Evolutionary conservation across 2,113 vertebrate genomes (phyloP).

Genomic region (Origma solitaria): DNA sequence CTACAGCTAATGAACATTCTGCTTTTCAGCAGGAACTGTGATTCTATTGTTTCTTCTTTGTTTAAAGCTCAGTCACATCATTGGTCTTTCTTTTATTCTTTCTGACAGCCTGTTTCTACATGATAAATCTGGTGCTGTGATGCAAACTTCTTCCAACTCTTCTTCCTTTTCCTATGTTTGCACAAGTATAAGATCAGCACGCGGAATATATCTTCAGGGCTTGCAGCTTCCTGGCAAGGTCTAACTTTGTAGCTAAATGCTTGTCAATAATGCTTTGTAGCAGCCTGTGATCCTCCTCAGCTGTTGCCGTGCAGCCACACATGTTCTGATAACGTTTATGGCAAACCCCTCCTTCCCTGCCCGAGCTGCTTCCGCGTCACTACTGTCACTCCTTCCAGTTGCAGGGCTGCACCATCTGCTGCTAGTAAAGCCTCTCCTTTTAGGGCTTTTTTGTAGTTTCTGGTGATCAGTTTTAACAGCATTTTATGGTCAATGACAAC

Average conservation of each 20-base stretch:
- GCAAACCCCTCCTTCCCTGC: background rate
- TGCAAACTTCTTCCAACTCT: background rate
- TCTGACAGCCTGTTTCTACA: background rate
- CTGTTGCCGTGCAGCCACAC: background rate
- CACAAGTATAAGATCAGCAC: background rate
- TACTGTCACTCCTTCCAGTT: background rate
- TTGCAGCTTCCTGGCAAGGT: background rate
- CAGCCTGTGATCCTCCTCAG: background rate
- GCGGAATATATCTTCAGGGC: background rate
- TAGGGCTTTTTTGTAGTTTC: background rate
- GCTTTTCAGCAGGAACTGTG: background rate
- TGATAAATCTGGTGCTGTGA: fast-evolving
- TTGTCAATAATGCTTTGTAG: background rate
- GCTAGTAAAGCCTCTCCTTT: background rate
- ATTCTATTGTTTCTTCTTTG: background rate
- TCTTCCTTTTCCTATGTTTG: background rate
- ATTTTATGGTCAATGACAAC: background rate
- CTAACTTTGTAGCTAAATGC: background rate
- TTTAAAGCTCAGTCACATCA: background rate
- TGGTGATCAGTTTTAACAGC: background rate
- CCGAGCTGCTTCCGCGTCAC: background rate
- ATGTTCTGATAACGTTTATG: background rate
- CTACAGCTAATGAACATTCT: background rate
- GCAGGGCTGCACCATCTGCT: background rate
- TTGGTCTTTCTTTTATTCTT: background rate